These are phyloP conservation scores for Calliphora vomitoria DNA, from an alignment of 2,888 invertebrate species.

Conservation along the genomic window DNA sequence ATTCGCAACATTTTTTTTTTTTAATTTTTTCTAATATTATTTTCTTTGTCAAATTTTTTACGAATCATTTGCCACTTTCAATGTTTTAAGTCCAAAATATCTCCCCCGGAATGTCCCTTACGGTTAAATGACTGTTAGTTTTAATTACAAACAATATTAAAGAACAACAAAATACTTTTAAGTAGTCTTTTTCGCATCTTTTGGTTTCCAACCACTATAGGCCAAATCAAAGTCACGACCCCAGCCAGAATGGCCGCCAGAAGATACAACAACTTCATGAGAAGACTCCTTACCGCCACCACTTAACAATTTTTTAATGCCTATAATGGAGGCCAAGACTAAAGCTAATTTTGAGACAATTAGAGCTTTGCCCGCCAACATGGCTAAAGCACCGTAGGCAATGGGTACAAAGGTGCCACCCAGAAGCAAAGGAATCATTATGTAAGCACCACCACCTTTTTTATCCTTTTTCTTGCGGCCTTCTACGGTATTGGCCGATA, in stretches of 20 bases:
- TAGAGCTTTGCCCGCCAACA: conserved; percentile 93
- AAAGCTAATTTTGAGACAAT: conserved; percentile 93
- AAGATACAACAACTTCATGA: conserved; percentile 90
- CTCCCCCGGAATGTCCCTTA: conserved; percentile 44
- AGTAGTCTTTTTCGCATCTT: conserved; percentile 79
- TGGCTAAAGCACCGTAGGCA: conserved; percentile 92
- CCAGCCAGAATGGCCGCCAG: conserved; percentile 90
- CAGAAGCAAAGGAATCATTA: conserved; percentile 91
- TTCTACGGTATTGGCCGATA: conserved; percentile 79
- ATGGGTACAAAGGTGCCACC: conserved; percentile 93
- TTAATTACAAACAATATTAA: conserved; percentile 1
- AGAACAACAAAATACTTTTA: conserved; percentile 63
- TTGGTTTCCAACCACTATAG: conserved; percentile 86
- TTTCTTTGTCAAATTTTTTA: conserved; percentile 25
- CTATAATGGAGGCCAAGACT: conserved; percentile 93
- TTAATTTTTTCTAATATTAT: conserved; percentile 44
- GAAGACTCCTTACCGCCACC: conserved; percentile 88
- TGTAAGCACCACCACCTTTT: conserved; percentile 89
- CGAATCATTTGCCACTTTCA: conserved; percentile 45
- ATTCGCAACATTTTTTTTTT: conserved; percentile 37
- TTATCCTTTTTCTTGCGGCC: conserved; percentile 88
- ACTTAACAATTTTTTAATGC: conserved; percentile 92
- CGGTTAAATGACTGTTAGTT: conserved; percentile 54
- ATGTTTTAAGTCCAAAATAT: not conserved
- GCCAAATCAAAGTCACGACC: conserved; percentile 88